These are phyloP conservation scores for Ibycter americanus DNA, from an alignment of 2,797 vertebrate species.

Conservation along the genomic window DNA sequence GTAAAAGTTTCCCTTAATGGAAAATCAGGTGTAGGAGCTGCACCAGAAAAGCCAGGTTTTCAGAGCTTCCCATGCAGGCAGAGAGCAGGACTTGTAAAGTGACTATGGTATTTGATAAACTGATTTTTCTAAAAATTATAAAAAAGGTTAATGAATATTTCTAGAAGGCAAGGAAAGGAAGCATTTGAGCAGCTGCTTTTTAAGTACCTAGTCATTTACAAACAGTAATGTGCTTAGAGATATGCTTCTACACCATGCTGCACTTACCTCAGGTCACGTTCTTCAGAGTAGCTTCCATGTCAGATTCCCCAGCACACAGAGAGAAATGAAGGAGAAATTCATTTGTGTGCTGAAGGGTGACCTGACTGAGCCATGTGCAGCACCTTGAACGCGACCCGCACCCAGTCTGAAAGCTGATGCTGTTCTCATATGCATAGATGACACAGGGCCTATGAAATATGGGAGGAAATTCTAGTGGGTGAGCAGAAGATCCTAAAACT, in stretches of 20 bases:
- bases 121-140: not conserved
- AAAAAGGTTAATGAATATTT: not conserved
- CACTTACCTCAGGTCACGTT: not conserved
- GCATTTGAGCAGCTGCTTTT: not conserved
- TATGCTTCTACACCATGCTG: accelerated
- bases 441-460: not conserved
- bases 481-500: not conserved
- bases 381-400: not conserved
- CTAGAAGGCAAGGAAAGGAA: not conserved
- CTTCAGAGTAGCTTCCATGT: not conserved
- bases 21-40: not conserved
- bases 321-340: not conserved
- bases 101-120: not conserved
- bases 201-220: not conserved
- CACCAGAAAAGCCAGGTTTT: not conserved
- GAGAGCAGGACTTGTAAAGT: not conserved
- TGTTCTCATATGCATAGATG: accelerated
- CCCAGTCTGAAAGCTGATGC: not conserved
- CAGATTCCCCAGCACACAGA: not conserved
- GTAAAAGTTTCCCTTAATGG: not conserved
- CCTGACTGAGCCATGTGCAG: not conserved
- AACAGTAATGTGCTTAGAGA: not conserved
- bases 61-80: not conserved
- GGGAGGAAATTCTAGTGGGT: not conserved
- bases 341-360: not conserved